phyloP scores from a whole-genome alignment of 1,140 invertebrate genomes.

The roundworm (Caenorhabditis elegans) region WBcel235 BX284603.4:8368501-8369000 shows the following conservation, averaged over 20 bases:
- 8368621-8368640: too few species aligned
- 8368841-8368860: background rate
- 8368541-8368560: too few species aligned
- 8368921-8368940: too few species aligned
- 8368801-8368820: background rate
- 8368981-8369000: too few species aligned
- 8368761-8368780: slow-evolving; percentile 11
- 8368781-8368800: background rate
- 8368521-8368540: too few species aligned
- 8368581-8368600: too few species aligned
- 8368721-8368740: background rate
- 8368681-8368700: background rate
- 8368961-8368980: too few species aligned
- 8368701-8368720: background rate
- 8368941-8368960: too few species aligned
- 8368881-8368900: background rate
- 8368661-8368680: background rate
- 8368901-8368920: background rate
- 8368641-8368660: too few species aligned
- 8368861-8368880: background rate
- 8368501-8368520: too few species aligned
- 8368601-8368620: too few species aligned
- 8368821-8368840: background rate
- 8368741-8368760: background rate
- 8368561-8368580: too few species aligned